Evolutionary conservation across 2,797 vertebrate species (phyloP), one percentile per base, ranked within the genome.

Genomic region (Lagorchestes hirsutus): DNA sequence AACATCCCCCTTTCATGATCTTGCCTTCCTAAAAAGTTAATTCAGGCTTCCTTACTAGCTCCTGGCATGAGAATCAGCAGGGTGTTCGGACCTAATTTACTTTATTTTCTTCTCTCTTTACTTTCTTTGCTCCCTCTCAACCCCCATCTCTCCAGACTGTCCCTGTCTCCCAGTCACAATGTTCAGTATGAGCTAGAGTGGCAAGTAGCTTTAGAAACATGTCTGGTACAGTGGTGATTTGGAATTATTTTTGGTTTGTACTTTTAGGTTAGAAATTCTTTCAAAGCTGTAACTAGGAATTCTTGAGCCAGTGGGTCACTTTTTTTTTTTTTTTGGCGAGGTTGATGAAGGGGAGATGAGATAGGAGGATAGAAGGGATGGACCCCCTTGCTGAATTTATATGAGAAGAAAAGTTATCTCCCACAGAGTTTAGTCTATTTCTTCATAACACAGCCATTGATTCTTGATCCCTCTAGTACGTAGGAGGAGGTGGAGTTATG

Each of bases 1-100:
- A 95, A 96, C 92, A 93, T 96, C 94, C 82, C 52, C 52, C 54
- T 93, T 97, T 97, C 93, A 97, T 98, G 96, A 90, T 96, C 8
- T 95, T 97, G 93, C 97, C 54, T 97, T 96, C 94, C 6, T 92
- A 18, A 28, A 59, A 95, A 93, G 90, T 96, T 96, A 28, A 93
- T 94, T 96, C 0, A 1, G 92, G 95, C 91, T 95, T 94, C 95
- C 5, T 92, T 98, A 93, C 59, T 92, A 54, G 28, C 12, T 97
- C 93, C 94, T 96, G 96, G 94, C 97, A 96, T 96, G 95, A 94
- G 94, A 95, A 94, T 54, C 94, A 94, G 92, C 95, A 92, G 92
- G 58, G 29, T 92, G 55, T 97, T 40, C 46, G 62, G 14, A 50
- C 94, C 40, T 94, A 27, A 31, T 95, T 90, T 91, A 94, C 54